phyloP scores from a whole-genome alignment of 64 coral and sea anemone species.

The Acropora tenuis region DNA sequence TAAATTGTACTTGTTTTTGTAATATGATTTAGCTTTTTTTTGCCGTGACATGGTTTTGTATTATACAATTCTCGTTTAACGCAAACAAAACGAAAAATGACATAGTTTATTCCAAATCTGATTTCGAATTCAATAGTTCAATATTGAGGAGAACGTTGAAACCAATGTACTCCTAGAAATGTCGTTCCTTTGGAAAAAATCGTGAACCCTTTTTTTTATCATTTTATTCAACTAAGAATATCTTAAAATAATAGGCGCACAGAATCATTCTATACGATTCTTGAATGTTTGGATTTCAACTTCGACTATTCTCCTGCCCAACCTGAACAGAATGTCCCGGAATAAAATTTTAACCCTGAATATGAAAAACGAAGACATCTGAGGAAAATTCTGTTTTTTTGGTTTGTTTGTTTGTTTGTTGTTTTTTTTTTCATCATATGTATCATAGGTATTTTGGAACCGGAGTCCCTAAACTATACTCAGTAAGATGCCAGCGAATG shows the following conservation, averaged over 20 bases:
- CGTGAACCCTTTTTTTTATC: too few species aligned
- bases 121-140: neutral
- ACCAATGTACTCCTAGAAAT: too few species aligned
- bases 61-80: neutral
- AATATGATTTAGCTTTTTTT: too few species aligned
- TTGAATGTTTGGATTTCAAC: neutral
- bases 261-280: neutral
- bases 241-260: too few species aligned
- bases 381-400: too few species aligned
- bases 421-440: too few species aligned
- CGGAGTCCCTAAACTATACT: neutral
- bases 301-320: neutral
- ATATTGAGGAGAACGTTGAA: neutral
- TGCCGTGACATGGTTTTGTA: neutral
- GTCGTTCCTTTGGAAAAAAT: too few species aligned
- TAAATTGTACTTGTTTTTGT: neutral
- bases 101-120: neutral
- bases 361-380: neutral
- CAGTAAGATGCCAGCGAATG: neutral
- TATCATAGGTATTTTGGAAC: too few species aligned
- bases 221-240: too few species aligned
- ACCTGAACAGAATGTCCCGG: neutral
- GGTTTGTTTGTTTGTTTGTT: too few species aligned
- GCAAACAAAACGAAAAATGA: neutral
- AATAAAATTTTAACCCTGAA: neutral